A percentile compares a stretch with the other conserved stretches of the same genome.
These are phyloP conservation scores for Coregonus clupeaformis DNA, from an alignment of 2,113 vertebrate species.

Conservation along the genomic window DNA sequence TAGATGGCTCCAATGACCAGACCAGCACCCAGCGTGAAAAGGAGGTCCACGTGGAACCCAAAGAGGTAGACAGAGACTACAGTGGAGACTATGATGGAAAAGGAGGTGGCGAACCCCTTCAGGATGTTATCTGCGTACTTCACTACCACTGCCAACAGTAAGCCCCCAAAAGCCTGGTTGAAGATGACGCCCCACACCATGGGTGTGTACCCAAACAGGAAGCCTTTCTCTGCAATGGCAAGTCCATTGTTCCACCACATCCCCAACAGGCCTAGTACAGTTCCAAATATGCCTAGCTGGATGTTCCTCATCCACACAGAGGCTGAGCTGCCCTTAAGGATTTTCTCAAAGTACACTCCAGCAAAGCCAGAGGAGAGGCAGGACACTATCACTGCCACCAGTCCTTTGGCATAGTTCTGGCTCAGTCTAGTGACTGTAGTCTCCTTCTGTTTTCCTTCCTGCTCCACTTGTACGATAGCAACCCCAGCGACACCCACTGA, in stretches of 20 bases:
- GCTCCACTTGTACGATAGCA: conserved; percentile 83
- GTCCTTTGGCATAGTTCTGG: conserved; percentile 81
- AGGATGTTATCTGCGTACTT: conserved; percentile 94
- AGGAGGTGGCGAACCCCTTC: conserved; percentile 91
- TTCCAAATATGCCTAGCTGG: conserved; percentile 88
- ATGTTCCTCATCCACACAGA: conserved; percentile 90
- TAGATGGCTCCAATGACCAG: conserved; percentile 89
- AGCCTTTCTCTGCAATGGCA: conserved; percentile 73
- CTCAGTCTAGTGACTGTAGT: conserved; percentile 1
- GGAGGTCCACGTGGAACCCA: conserved; percentile 81
- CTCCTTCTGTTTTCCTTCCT: conserved; percentile 72
- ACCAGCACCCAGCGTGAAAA: conserved; percentile 83
- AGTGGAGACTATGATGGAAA: conserved; percentile 89
- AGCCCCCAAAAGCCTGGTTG: conserved; percentile 90
- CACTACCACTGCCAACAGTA: conserved; percentile 91
- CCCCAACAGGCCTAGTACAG: conserved; percentile 75
- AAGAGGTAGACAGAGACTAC: conserved; percentile 86
- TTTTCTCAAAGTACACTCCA: conserved; percentile 92
- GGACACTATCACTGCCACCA: conserved; percentile 84
- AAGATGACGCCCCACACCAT: conserved; percentile 87
- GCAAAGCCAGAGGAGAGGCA: conserved; percentile 91
- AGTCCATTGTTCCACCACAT: conserved; percentile 84
- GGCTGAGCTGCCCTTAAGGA: conserved; percentile 85
- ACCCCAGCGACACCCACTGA: conserved; percentile 85
- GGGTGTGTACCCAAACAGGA: conserved; percentile 85